Percentiles rank a stretch among this genome's conserved stretches.
phyloP scores from a whole-genome alignment of 2,888 invertebrate species.

The Cerceris rybyensis region DNA sequence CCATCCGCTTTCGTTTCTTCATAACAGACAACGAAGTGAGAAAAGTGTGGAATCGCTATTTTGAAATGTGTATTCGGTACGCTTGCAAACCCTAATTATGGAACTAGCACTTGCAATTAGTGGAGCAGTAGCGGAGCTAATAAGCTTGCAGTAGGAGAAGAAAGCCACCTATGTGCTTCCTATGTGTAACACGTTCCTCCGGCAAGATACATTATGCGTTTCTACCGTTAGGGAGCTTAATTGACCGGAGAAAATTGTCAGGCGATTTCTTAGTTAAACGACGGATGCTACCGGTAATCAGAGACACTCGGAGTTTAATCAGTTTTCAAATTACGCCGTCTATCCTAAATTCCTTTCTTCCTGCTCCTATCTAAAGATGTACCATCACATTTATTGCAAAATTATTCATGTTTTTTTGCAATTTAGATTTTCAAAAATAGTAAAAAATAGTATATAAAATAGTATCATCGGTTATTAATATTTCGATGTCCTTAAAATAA shows the following conservation, averaged over 20 bases:
- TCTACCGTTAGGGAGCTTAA: constrained; percentile 65
- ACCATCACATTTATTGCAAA: too few species aligned
- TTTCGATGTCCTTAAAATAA: too few species aligned
- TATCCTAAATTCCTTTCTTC: not conserved
- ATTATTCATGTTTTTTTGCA: too few species aligned
- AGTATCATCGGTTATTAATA: too few species aligned
- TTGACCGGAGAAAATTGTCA: constrained; percentile 67
- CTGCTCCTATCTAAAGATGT: not conserved
- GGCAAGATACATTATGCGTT: constrained; percentile 41
- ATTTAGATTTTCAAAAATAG: too few species aligned
- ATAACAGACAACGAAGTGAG: not conserved
- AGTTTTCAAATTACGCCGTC: constrained; percentile 3
- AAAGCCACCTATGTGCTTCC: constrained; percentile 30
- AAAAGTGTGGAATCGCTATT: not conserved
- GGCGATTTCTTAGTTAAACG: constrained; percentile 63
- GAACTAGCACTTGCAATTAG: constrained; percentile 12
- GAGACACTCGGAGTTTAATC: constrained; percentile 11
- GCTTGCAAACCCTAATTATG: constrained; percentile 12
- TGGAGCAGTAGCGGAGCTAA: not conserved
- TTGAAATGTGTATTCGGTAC: not conserved
- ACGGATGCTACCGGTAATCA: constrained; percentile 36
- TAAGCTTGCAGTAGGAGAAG: constrained; percentile 9
- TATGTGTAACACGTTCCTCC: constrained; percentile 7
- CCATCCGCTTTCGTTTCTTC: too few species aligned
- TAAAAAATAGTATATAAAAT: too few species aligned